Evolutionary conservation across 1,140 invertebrate genomes (phyloP), one percentile per base, ranked within the genome.

Genomic region (Pomacea maculata): DNA sequence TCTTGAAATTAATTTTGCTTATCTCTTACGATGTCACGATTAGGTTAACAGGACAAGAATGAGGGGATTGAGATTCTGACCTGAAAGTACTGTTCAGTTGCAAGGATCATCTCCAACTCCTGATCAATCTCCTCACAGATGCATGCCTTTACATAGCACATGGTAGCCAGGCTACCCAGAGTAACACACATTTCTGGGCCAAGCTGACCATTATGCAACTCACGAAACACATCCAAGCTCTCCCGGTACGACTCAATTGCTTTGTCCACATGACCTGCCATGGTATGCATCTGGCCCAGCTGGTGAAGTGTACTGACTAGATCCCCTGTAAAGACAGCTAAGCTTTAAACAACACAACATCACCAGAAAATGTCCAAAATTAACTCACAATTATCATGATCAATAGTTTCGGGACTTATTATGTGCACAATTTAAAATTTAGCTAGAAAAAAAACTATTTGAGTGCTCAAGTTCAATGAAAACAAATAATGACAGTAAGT

Each of bases 91-190:
- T 87, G 81, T 72, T 90, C 88, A 19, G 88, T 85, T 14, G 83
- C 78, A 1, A 86, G 78, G 54, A 86, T 89, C 88, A 90, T 89
- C 80, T 88, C 85, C 52, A 88, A 67, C 74, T 89, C 88, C n/a
- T 86, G 83, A 29, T 86, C 86, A 14, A 86, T 82, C 25, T 86
- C 86, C 68, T 90, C 89, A 79, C 87, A 85, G 29, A 89, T 84
- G 77, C 88, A 90, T 4, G 89, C 89, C 81, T 90, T 90, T n/a
- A 90, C 89, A 80, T 90, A 89, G 73, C 86, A 89, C 84, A 90
- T 89, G 57, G 89, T 87, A 25, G 88, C 89, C 70, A 90, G 82
- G 73, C 89, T 89, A 14, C 88, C 88, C n/a, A 89, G 78, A 8
- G 87, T 89, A 21, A 85, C 82, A 75, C 86, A 87, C 85, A 90